Base-by-base conservation (phyloP, 1,140 invertebrate species). In the Drosophila pallidifrons region DNA sequence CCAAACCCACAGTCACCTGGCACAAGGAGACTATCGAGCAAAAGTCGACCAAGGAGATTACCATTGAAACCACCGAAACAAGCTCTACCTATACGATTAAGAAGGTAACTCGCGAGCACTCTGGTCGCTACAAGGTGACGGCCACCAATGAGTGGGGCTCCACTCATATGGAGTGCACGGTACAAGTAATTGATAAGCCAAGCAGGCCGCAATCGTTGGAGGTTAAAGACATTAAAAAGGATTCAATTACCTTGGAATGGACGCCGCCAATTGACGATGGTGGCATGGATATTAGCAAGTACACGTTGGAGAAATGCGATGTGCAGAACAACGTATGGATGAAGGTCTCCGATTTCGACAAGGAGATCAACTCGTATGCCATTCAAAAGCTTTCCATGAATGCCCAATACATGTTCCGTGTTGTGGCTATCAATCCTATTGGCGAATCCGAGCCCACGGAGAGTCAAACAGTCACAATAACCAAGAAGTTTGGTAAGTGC, bases 131-230 rank as follows among this genome's bases (percentile, higher is more conserved):
- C 78, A 95, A 94, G 13, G 92, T 96, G 2, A 94, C 93, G 74
- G 95, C 95, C 11, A 93, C 91, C n/a, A 97, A 97, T 90, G 93
- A 94, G 45, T 95, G 95, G 59, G 97, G 97, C 6, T 93, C 94
- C 10, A 94, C 95, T 15, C 93, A 94, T n/a, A 93, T 95, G 7
- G 96, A 97, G 80, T 93, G 97, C 71, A 94, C 94, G 41, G 94
- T 98, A 7, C 94, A 95, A 93, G 97, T 98, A n/a, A 95, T 97
- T 58, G 97, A 98, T 82, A 96, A 97, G 92, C 98, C 98, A 5
- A 94, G 95, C 65, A 95, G 95, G 83, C 98, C 98, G 0, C 95
- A 97, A 41, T 96, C 96, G 11, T 93, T 98, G 1, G 91, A 95
- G 38, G 94, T 97, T 30, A 95, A 95, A 77, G 96, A 97, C 78